Evolutionary conservation across 2,113 vertebrate genomes (phyloP), one percentile per base, ranked within the genome.

Genomic region (Callorhinus ursinus): DNA sequence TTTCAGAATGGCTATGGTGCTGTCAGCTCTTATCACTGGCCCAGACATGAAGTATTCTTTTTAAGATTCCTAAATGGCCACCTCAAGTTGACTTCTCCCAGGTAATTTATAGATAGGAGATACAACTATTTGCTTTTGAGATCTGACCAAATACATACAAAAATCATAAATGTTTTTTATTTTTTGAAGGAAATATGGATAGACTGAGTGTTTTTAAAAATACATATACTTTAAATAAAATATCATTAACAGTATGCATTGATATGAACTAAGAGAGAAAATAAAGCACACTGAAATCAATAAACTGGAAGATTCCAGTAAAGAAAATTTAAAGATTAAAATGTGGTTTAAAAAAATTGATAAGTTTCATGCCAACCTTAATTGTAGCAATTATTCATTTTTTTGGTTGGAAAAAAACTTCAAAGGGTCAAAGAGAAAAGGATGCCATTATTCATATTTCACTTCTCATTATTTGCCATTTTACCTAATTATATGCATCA

Each of bases 391-490:
- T 74, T 61, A 93, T 83, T 92, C 36, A 36, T 83, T 76, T 89
- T 93, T 93, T 88, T 76, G 21, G 61, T 46, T 51, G n/a, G 28
- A 57, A 69, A 96, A 96, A 96, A 96, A 81, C 46, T 51, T 51
- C 55, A 91, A 22, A 84, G 18, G 18, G 15, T 74, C 39, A 69
- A 94, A 79, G 13, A 82, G 61, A 67, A 96, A 95, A 94, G 26
- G 57, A 61, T 97, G 92, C 42, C 93, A 98, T 14, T 36, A 82
- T 86, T 28, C 36, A 96, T 87, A 96, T 94, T 88, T 97, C 94
- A 95, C 39, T 92, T 76, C 42, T 97, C 53, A 91, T 98, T 97
- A 98, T 94, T 97, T 95, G 92, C 10, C 59, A 71, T 94, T 98
- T 94, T 80, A 72, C 21, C 65, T 36, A 96, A 93, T 97, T 96